Evolutionary conservation across 2,113 vertebrate species (phyloP), one percentile per base, ranked within the genome.

Genomic region (Labeo catla): DNA sequence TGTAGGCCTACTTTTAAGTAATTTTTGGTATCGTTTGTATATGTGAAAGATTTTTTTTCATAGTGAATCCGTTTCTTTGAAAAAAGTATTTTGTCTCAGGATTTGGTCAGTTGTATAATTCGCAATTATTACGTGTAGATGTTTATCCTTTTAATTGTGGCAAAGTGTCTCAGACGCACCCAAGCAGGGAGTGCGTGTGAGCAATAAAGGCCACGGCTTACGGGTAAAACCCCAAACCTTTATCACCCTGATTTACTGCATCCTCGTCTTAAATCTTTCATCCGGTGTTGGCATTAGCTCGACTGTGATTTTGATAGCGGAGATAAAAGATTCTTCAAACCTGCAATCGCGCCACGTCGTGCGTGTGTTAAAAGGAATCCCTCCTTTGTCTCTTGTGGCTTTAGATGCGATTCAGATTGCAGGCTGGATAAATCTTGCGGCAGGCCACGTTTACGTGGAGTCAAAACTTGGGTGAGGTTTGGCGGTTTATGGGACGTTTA

Each of bases 311-410:
- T 80, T 47, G 39, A 63, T 28, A 7, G 39, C 45, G 23, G 16
- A 6, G 47, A 54, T 54, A 52, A 70, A 82, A 50, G 78, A 16
- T 11, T 21, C 52, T 39, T 59, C 34, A 43, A 23, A 47, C 21
- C 57, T 19, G 45, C 80, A 54, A 70, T 50, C 81, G 15, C 63
- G 47, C 28, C 65, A 70, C 47, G 43, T 83, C 47, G 50, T 39
- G 54, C 39, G 34, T 23, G 57, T 87, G 80, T 80, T 83, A 84
- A 76, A 88, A 91, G 88, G 86, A 85, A 83, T 36, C 43, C 76
- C 74, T 86, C 87, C 45, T 86, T 88, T 90, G 87, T 91, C 88
- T 90, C 86, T 66, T 47, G 79, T 80, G 81, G 87, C 43, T 72
- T 73, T 39, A 49, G 34, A 52, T 70, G 72, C 2, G 10, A 66